Evolutionary conservation across 2,797 vertebrate genomes (phyloP), one percentile per base, ranked within the genome.

Genomic region (Acanthiza pusilla): DNA sequence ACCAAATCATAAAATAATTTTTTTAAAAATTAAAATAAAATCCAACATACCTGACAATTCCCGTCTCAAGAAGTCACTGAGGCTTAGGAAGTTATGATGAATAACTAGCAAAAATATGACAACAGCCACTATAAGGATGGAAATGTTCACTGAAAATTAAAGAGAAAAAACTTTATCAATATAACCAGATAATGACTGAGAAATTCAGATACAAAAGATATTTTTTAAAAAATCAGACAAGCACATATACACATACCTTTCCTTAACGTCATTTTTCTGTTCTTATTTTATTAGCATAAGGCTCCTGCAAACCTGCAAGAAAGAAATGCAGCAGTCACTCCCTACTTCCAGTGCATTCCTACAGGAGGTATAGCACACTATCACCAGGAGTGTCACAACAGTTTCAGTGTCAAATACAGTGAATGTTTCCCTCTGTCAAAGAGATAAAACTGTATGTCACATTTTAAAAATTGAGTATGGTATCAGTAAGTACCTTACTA

Each of bases 81-180:
- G 98, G 94, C 98, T 98, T 16, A 99, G 98, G 68, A 99, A 98
- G 96, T 99, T 99, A 89, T 98, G 98, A 85, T 99, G 99, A 84
- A 99, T 97, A 92, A 99, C 97, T 75, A 99, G 97, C 88, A 99
- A 96, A 97, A 99, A 99, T 94, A 99, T 98, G 53, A 98, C 96
- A 75, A 98, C 97, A 77, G 98, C 98, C 93, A 99, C 97, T 70
- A 99, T 93, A 48, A 99, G 98, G 92, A 99, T 98, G 93, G 98
- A 66, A 95, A 99, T 98, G 95, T 99, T 99, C 81, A 99, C 99
- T 99, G 97, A 82, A 98, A 94, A 98, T 75, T 88, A 26, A 93
- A 51, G 88, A 84, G 51, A 78, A 91, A 75, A 82, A 65, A 25
- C 13, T 43, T 82, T 5, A 67, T 95, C 74, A 94, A 14, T 13